Evolutionary conservation across 1,140 invertebrate genomes (phyloP).

Genomic region (Psilanteris sp.): DNA sequence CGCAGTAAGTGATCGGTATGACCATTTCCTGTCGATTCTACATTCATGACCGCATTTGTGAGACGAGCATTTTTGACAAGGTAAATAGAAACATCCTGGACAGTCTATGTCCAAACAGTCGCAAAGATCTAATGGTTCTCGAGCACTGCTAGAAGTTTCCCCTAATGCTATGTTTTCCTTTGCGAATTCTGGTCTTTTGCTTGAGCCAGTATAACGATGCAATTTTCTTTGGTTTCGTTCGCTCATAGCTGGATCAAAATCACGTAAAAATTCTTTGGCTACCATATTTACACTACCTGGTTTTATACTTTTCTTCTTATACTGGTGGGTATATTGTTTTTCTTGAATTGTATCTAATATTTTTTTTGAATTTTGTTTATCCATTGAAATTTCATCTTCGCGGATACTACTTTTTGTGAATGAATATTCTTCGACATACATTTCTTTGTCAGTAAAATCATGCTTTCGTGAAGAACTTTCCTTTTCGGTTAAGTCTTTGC

Average conservation of each 20-base stretch:
- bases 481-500: too few species aligned
- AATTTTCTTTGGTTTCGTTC: conserved; percentile 77
- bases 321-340: too few species aligned
- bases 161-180: conserved; percentile 70
- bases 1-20: not conserved
- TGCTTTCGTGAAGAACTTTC: too few species aligned
- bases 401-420: too few species aligned
- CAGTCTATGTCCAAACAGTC: conserved; percentile 87
- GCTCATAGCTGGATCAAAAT: conserved; percentile 77
- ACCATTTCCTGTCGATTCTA: conserved; percentile 66
- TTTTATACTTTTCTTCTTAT: too few species aligned
- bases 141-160: conserved; percentile 13
- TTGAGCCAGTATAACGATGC: too few species aligned
- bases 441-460: too few species aligned
- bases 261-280: conserved; percentile 74
- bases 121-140: conserved; percentile 84
- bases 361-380: too few species aligned
- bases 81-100: conserved; percentile 89
- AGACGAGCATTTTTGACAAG: conserved; percentile 86
- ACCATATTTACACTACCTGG: conserved; percentile 65
- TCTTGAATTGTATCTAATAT: too few species aligned
- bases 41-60: conserved; percentile 84
- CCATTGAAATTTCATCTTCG: too few species aligned
- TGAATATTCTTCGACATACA: too few species aligned
- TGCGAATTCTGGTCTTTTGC: too few species aligned